Percentiles rank a stretch among this genome's conserved stretches.
These are phyloP conservation scores for Silurus aristotelis DNA, from an alignment of 2,797 vertebrate genomes.

Conservation along the genomic window DNA sequence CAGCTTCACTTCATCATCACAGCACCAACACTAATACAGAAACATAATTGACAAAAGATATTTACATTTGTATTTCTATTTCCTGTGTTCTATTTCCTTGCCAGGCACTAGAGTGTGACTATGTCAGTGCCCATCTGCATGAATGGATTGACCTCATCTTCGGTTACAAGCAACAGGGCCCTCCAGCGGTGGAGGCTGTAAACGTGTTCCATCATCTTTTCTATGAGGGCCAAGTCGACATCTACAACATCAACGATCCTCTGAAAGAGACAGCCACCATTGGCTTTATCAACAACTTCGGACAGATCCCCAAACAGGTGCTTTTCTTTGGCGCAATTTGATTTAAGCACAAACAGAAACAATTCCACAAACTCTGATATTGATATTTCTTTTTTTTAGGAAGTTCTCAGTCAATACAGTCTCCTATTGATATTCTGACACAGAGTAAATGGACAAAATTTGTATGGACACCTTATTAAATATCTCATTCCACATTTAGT, in stretches of 20 bases:
- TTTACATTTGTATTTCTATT: not conserved
- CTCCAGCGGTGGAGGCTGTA: constrained; percentile 91
- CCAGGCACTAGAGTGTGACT: constrained; percentile 97
- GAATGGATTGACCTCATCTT: constrained; percentile 99
- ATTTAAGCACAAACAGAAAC: not conserved
- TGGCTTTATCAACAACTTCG: constrained; percentile 99
- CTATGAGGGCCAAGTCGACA: constrained; percentile 98
- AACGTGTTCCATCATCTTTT: constrained; percentile 99
- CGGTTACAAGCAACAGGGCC: constrained; percentile 97
- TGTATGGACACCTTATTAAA: too few species aligned
- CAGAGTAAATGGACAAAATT: too few species aligned
- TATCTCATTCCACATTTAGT: too few species aligned
- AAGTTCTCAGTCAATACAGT: too few species aligned
- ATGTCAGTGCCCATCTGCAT: constrained; percentile 93
- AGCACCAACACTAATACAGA: not conserved
- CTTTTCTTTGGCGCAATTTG: not conserved
- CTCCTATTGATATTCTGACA: not conserved
- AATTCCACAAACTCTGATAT: not conserved
- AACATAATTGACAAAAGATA: not conserved
- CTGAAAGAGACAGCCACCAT: constrained; percentile 98
- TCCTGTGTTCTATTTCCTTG: not conserved
- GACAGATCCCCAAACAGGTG: constrained; percentile 99
- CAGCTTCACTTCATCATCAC: not conserved
- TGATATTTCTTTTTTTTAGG: too few species aligned
- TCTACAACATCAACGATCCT: constrained; percentile 99